Evolutionary conservation across 2,888 invertebrate species (phyloP), one percentile per base, ranked within the genome.

Genomic region (Sinelater perroti): DNA sequence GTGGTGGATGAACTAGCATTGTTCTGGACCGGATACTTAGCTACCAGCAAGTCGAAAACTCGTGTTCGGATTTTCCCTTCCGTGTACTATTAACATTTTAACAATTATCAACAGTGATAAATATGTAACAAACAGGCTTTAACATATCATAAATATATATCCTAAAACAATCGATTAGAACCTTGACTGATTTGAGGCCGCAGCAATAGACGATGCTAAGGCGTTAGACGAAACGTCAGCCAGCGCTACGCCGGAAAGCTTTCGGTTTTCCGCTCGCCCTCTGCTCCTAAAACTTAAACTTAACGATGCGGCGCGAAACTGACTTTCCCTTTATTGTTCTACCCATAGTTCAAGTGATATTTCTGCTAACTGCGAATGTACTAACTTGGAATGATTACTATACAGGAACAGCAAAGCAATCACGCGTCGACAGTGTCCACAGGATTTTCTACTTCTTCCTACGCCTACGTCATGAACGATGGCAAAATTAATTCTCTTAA

Each of bases 51-150:
- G 53, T 49, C 54, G 53, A 50, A 54, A 50, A 10, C n/a, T 38
- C 26, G 14, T 17, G 33, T 28, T 40, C 30, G 51, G 28, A 51
- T 20, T 38, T 16, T 21, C 20, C 31, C 14, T 30, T 54, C 49
- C 42, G 55, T 57, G 21, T 58, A 50, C 55, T 52, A 57, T 52
- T 60, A 72, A 70, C 71, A 71, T 70, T 71, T 38, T 71, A 67
- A 75, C 73, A 71, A 72, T 72, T 71, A 69, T 70, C 71, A 76
- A 76, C 76, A 76, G 71, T 71, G 71, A 75, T 76, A 75, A 75
- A 75, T 65, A 72, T 75, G 69, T 75, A 76, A 75, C 75, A 75
- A 72, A 75, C 72, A 73, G 72, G 72, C 73, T 70, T 70, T 75
- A 75, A 75, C 74, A 66, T 71, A 72, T 71, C 67, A 65, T 65